Percentiles rank a stretch among this genome's conserved stretches.
Conservation (phyloP, 2,797 vertebrate genomes). For the Argya squamiceps region DNA sequence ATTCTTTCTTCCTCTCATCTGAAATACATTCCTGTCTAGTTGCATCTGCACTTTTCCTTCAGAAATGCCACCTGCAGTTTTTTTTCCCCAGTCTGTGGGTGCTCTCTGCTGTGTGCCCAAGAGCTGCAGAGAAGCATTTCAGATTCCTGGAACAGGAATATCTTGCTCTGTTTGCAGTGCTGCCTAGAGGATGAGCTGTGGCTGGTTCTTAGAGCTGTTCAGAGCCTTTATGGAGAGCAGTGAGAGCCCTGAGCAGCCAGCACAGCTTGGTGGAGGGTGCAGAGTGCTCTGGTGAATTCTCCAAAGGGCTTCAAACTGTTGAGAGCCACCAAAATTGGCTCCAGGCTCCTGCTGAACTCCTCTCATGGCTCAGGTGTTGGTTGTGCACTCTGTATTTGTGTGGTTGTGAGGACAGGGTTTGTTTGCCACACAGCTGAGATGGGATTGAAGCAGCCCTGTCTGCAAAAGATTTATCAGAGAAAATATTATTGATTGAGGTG, state of each 20-base stretch:
- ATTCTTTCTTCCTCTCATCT: neutral
- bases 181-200: conserved; percentile 24
- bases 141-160: conserved; percentile 17
- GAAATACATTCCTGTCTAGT: neutral
- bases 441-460: neutral
- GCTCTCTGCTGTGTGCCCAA: neutral
- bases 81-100: neutral
- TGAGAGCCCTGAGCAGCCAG: neutral
- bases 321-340: neutral
- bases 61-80: neutral
- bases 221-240: neutral
- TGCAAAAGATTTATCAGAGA: neutral
- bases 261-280: neutral
- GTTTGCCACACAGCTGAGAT: neutral
- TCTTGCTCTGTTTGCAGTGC: conserved; percentile 24
- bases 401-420: neutral
- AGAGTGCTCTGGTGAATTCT: neutral
- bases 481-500: neutral
- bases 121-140: neutral
- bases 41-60: neutral
- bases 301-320: neutral
- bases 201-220: neutral
- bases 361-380: fast-evolving
- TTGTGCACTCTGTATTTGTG: neutral
- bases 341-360: neutral